Evolutionary conservation across 2,113 vertebrate genomes (phyloP), one percentile per base, ranked within the genome.

Genomic region (Ictalurus punctatus): DNA sequence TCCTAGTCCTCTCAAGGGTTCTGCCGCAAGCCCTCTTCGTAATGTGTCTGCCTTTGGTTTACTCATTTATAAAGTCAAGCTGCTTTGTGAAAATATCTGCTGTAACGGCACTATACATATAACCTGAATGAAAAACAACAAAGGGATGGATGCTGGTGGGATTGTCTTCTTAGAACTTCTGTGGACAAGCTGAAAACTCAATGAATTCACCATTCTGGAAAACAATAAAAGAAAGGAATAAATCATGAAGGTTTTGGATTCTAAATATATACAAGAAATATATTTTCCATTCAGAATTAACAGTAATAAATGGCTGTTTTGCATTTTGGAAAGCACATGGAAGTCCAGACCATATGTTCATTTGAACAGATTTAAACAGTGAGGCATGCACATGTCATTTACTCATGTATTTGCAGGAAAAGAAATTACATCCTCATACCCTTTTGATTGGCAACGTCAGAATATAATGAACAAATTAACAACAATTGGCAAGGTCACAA

Each of bases 161-260:
- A 81, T 52, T 25, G 4, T 83, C 80, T 56, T 44, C 52, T 95
- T 93, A 94, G 76, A 1, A 61, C 89, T 34, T 89, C 19, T 56
- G 0, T 16, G 92, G n/a, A 16, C 67, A 0, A 69, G 92, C 92
- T 0, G 79, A 88, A 89, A 94, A 93, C 44, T 94, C 80, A 5
- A 92, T 93, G 58, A 71, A 86, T 59, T 86, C 90, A 0, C 88
- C 89, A 30, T 63, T 93, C 95, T 96, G 92, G 86, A 85, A 90
- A 37, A 37, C n/a, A 37, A 58, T 56, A 44, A 89, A 30, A 90
- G 40, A 92, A 58, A 90, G 56, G 90, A 25, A 90, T 58, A 63
- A 9, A 27, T 56, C 5, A 84, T 19, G 21, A 59, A 48, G 8
- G 12, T 52, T 52, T 13, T 23, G 9, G 19, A 34, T 74, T 54